Conservation (phyloP, 2,113 vertebrate genomes). For the Myrmecobius fasciatus region DNA sequence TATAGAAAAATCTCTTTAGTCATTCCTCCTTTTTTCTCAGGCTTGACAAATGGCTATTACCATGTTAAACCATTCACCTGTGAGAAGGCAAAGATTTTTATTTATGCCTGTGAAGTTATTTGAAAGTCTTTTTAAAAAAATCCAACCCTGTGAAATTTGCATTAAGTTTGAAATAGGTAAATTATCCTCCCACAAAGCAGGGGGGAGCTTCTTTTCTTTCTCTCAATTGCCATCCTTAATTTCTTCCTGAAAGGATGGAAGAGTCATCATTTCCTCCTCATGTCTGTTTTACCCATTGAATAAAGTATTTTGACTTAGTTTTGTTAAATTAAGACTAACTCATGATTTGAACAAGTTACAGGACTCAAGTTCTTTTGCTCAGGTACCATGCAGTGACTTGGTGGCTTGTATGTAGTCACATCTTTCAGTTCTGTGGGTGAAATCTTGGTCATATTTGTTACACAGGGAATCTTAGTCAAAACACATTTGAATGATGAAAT, state of each 20-base stretch:
- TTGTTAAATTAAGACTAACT: conserved; percentile 86
- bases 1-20: conserved; percentile 68
- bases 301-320: conserved; percentile 87
- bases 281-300: conserved; percentile 77
- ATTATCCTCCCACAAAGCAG: conserved; percentile 73
- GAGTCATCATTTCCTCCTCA: conserved; percentile 77
- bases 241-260: conserved; percentile 75
- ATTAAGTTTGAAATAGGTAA: conserved; percentile 76
- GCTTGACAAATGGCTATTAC: conserved; percentile 75
- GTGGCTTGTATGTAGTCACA: conserved; percentile 63
- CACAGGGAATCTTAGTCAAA: conserved; percentile 62
- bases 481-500: conserved; percentile 70
- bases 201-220: conserved; percentile 77
- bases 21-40: conserved; percentile 76
- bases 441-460: conserved; percentile 61
- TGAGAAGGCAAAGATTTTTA: conserved; percentile 71
- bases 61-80: conserved; percentile 76
- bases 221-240: conserved; percentile 83
- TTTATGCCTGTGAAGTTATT: conserved; percentile 78
- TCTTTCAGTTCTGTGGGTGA: conserved; percentile 68
- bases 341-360: conserved; percentile 82
- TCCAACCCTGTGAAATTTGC: conserved; percentile 65
- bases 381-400: conserved; percentile 64
- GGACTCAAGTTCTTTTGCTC: conserved; percentile 76
- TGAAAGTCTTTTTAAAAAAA: conserved; percentile 73